Evolutionary conservation across 2,797 vertebrate genomes (phyloP).

Genomic region (Pantherophis alleghaniensis): DNA sequence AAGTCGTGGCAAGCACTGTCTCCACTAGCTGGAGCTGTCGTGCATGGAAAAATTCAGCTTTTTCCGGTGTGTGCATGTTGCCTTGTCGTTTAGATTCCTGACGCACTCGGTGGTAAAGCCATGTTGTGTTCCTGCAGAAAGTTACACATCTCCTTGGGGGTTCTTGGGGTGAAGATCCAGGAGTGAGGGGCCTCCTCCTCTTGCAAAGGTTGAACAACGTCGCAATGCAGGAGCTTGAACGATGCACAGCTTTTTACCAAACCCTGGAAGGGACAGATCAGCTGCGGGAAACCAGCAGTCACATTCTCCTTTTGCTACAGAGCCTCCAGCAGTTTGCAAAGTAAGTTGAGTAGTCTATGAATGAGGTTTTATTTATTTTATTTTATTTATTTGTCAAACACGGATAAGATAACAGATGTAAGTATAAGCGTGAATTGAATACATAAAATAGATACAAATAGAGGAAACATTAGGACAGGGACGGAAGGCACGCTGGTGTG

Average conservation of each 20-base stretch:
- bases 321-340: conserved; percentile 46
- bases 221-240: conserved; percentile 32
- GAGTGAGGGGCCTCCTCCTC: background rate
- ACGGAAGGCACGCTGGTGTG: no score
- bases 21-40: background rate
- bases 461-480: no score
- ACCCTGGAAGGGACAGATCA: rapidly evolving
- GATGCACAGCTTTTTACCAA: conserved; percentile 34
- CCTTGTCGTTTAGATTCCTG: background rate
- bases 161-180: background rate
- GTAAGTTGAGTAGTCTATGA: conserved; percentile 10
- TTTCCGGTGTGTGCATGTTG: background rate
- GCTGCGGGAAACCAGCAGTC: background rate
- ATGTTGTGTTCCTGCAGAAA: background rate
- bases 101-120: background rate
- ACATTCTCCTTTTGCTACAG: conserved; percentile 26
- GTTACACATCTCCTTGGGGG: background rate
- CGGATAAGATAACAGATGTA: no score
- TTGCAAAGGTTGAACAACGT: conserved; percentile 19
- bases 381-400: no score
- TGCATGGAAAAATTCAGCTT: background rate
- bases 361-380: background rate
- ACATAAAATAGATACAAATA: no score
- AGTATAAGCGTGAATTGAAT: no score
- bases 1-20: background rate